These are phyloP conservation scores for Sesia apiformis DNA, from an alignment of 2,888 invertebrate species.

Conservation along the genomic window DNA sequence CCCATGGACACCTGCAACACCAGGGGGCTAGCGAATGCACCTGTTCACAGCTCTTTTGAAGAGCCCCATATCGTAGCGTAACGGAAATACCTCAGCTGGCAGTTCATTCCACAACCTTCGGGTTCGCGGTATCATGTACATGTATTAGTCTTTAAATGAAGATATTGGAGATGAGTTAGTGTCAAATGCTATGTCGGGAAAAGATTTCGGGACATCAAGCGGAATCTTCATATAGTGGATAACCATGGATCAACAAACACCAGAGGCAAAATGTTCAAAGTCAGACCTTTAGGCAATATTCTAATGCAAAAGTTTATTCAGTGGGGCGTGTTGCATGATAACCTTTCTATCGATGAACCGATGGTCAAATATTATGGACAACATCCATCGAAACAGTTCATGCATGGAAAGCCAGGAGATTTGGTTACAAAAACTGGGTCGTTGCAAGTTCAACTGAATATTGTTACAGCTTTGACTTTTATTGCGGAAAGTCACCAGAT, in stretches of 20 bases:
- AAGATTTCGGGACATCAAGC: neutral
- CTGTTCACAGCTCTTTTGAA: no score
- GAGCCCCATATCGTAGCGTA: no score
- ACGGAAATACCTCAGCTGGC: no score
- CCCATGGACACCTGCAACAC: no score
- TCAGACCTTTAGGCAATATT: neutral
- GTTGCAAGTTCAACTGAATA: neutral
- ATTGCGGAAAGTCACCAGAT: neutral
- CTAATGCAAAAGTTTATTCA: neutral
- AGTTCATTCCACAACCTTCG: neutral
- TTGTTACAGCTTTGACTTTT: neutral
- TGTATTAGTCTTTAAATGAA: no score
- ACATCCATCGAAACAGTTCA: neutral
- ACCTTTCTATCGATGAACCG: neutral
- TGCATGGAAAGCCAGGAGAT: neutral
- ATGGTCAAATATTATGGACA: conserved; percentile 1
- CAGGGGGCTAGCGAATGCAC: no score
- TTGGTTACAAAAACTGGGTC: neutral
- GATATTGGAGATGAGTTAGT: no score
- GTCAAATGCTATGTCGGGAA: no score
- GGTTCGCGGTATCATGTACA: no score
- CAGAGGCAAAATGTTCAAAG: neutral
- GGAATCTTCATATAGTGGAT: neutral
- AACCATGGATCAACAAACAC: neutral
- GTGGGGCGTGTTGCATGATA: neutral